These are phyloP conservation scores for Drosophila malerkotliana DNA, from an alignment of 1,140 invertebrate species.

Conservation along the genomic window DNA sequence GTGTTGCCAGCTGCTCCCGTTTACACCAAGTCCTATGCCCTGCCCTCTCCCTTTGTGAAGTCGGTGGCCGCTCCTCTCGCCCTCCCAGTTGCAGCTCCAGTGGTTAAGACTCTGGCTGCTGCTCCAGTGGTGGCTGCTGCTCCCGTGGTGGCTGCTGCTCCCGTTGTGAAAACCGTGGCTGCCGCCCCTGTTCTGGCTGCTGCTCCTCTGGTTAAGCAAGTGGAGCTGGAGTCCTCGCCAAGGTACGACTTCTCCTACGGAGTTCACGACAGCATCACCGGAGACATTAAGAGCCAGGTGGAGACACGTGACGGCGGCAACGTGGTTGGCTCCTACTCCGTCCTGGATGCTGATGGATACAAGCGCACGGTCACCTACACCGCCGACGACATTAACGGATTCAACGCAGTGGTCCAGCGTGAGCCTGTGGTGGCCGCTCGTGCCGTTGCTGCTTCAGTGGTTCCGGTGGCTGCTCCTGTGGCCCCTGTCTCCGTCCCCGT, in stretches of 20 bases:
- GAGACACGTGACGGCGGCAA: constrained; percentile 86
- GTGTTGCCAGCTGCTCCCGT: constrained; percentile 50
- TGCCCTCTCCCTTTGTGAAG: constrained; percentile 18
- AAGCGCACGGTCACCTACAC: constrained; percentile 85
- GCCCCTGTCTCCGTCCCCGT: constrained; percentile 21
- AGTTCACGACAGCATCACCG: constrained; percentile 85
- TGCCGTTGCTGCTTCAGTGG: constrained; percentile 41
- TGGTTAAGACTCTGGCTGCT: constrained; percentile 49
- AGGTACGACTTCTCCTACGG: constrained; percentile 85
- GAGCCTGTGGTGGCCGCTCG: constrained; percentile 80
- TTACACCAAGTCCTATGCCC: constrained; percentile 57
- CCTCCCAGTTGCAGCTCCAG: constrained; percentile 16
- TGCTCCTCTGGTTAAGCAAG: constrained; percentile 50
- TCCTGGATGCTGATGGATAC: constrained; percentile 86
- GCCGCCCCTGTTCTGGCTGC: constrained; percentile 30
- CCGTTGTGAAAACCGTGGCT: constrained; percentile 38
- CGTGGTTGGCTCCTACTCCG: constrained; percentile 85
- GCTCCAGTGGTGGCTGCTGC: constrained; percentile 28
- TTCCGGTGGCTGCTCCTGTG: constrained; percentile 16
- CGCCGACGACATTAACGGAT: constrained; percentile 85
- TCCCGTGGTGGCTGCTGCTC: constrained; percentile 8
- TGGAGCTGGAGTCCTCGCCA: constrained; percentile 65
- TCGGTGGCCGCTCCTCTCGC: neutral
- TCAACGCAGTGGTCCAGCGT: constrained; percentile 85
- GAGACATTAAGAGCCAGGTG: constrained; percentile 86